These are phyloP conservation scores for Homarus americanus DNA, from an alignment of 1,140 invertebrate species.

Conservation along the genomic window DNA sequence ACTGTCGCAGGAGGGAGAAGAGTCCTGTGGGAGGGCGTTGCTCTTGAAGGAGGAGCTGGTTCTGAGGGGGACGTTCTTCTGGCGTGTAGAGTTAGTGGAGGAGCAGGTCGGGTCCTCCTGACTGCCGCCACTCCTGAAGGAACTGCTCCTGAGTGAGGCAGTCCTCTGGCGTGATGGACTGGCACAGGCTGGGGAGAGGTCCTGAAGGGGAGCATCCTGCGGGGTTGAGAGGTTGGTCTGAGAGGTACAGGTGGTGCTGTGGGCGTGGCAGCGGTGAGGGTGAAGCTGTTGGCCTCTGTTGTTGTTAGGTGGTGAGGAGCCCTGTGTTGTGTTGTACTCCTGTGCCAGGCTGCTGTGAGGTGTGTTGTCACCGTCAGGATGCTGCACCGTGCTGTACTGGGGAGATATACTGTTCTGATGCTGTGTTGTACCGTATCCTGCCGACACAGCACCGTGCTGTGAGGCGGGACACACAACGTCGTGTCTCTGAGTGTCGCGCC, in stretches of 20 bases:
- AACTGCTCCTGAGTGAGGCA: neutral
- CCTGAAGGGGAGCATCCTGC: neutral
- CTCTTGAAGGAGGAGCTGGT: neutral
- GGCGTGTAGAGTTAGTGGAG: too few relatives aligned
- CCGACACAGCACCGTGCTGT: too few relatives aligned
- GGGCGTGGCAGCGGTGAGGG: neutral
- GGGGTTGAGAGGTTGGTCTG: neutral
- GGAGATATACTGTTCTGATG: neutral
- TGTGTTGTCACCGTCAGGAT: neutral
- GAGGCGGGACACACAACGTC: neutral
- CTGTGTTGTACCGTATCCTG: neutral
- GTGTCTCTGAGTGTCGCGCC: conserved; percentile 18
- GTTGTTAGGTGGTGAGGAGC: neutral
- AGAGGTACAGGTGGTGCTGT: neutral
- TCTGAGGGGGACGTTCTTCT: neutral
- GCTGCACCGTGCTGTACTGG: neutral
- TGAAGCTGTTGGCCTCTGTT: neutral
- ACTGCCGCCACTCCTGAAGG: neutral
- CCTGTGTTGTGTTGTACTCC: neutral
- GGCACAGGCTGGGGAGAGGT: neutral
- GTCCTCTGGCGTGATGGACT: neutral
- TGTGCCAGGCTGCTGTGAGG: neutral
- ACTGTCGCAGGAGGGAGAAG: too few relatives aligned
- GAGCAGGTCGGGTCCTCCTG: neutral
- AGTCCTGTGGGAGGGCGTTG: neutral